Evolutionary conservation across 2,888 invertebrate species (phyloP).

Genomic region (Thecophora atra): DNA sequence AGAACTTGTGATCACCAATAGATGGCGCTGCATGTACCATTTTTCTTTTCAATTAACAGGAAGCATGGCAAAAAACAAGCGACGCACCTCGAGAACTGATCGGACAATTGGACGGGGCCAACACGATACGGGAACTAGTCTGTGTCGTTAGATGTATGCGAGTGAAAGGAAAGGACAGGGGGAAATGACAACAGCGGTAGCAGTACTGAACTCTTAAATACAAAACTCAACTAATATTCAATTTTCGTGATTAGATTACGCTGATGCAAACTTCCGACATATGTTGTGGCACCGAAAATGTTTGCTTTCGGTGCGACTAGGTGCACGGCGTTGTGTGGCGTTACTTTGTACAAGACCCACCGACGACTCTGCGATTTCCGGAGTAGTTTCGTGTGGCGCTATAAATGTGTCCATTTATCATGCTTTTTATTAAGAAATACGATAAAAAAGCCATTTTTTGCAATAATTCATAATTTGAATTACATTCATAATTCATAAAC

Average conservation of each 20-base stretch:
- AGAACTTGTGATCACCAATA: too few relatives aligned
- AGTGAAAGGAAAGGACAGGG: background rate
- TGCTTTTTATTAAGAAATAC: too few relatives aligned
- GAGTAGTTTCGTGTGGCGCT: background rate
- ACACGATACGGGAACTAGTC: too few relatives aligned
- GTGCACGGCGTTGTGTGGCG: background rate
- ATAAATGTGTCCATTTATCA: background rate
- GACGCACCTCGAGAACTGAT: background rate
- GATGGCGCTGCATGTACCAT: too few relatives aligned
- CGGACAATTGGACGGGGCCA: constrained; percentile 1
- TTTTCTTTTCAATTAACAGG: too few relatives aligned
- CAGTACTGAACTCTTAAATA: constrained; percentile 5
- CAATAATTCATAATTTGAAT: too few relatives aligned
- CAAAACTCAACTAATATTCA: constrained; percentile 54
- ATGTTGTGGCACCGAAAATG: constrained; percentile 53
- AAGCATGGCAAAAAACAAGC: background rate
- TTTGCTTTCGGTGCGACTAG: constrained; percentile 25
- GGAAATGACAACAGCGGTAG: background rate
- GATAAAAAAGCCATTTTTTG: too few relatives aligned
- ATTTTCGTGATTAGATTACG: constrained; percentile 60
- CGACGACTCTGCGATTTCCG: background rate
- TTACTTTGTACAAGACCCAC: background rate
- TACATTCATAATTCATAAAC: too few relatives aligned
- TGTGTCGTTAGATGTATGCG: background rate
- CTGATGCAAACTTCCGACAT: constrained; percentile 55